A percentile compares a stretch with the other conserved stretches of the same genome.
These are phyloP conservation scores for Eupeodes corollae DNA, from an alignment of 1,140 invertebrate species.

Conservation along the genomic window DNA sequence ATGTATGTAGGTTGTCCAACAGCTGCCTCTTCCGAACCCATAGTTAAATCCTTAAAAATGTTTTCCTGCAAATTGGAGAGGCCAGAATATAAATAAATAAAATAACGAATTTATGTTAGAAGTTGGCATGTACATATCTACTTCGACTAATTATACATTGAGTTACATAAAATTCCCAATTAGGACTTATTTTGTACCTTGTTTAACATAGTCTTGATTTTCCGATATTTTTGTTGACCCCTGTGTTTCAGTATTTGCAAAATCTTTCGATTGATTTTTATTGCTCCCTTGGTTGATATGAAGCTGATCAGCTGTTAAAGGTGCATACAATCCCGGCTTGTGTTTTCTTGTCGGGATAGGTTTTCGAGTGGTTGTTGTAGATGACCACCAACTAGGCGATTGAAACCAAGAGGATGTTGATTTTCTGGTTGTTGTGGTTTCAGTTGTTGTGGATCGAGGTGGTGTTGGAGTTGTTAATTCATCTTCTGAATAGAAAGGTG, in stretches of 20 bases:
- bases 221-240: too few species aligned
- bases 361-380: constrained; percentile 14
- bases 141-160: not conserved
- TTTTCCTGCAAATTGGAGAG: too few species aligned
- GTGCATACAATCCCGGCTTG: constrained; percentile 22
- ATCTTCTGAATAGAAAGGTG: constrained; percentile 19
- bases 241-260: not conserved
- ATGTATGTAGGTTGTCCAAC: too few species aligned
- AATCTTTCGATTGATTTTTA: not conserved
- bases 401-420: constrained; percentile 25
- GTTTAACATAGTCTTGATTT: too few species aligned
- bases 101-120: not conserved
- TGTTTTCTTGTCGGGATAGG: constrained; percentile 17
- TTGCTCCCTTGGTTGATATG: not conserved
- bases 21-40: too few species aligned
- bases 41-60: too few species aligned
- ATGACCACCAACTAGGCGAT: constrained; percentile 13
- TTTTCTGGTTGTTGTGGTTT: constrained; percentile 12
- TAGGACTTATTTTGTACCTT: too few species aligned
- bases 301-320: not conserved
- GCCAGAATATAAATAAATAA: too few species aligned
- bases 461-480: constrained; percentile 2
- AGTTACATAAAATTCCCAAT: too few species aligned
- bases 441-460: constrained; percentile 1
- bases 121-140: not conserved